phyloP scores from a whole-genome alignment of 2,888 invertebrate species.

The Xestia c-nigrum region DNA sequence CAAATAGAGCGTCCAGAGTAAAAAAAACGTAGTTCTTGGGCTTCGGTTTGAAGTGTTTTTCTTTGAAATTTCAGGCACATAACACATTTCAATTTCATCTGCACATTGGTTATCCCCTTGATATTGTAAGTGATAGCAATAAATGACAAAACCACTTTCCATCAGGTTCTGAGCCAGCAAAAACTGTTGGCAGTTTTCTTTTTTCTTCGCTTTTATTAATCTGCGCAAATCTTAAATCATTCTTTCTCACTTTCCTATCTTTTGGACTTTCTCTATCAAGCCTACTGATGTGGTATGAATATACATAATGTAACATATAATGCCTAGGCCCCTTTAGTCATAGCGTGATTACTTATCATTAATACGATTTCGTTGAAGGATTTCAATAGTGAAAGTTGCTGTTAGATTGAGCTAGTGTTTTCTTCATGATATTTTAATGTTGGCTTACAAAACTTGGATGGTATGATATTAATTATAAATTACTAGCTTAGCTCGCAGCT shows the following conservation, averaged over 20 bases:
- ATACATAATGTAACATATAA: conserved; percentile 53
- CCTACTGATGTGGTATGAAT: conserved; percentile 27
- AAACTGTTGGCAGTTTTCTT: conserved; percentile 5
- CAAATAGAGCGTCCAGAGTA: no score
- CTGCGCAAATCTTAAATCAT: conserved; percentile 8
- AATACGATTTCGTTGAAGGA: conserved; percentile 50
- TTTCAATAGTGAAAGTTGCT: conserved; percentile 63
- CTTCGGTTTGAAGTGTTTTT: neutral
- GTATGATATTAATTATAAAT: neutral
- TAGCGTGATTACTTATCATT: conserved; percentile 61
- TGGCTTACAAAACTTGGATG: neutral
- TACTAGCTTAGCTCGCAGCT: no score
- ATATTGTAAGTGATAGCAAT: neutral
- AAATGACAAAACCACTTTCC: neutral
- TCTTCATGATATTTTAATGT: conserved; percentile 6
- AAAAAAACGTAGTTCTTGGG: no score
- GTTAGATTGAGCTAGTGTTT: conserved; percentile 31
- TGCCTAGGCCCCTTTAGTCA: conserved; percentile 53
- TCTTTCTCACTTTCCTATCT: conserved; percentile 22
- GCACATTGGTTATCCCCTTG: neutral
- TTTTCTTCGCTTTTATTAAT: conserved; percentile 17
- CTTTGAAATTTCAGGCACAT: neutral
- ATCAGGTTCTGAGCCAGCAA: neutral
- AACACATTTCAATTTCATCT: neutral
- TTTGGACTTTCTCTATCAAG: conserved; percentile 52